Conservation (phyloP, 1,140 invertebrate genomes). For the Limonius californicus region DNA sequence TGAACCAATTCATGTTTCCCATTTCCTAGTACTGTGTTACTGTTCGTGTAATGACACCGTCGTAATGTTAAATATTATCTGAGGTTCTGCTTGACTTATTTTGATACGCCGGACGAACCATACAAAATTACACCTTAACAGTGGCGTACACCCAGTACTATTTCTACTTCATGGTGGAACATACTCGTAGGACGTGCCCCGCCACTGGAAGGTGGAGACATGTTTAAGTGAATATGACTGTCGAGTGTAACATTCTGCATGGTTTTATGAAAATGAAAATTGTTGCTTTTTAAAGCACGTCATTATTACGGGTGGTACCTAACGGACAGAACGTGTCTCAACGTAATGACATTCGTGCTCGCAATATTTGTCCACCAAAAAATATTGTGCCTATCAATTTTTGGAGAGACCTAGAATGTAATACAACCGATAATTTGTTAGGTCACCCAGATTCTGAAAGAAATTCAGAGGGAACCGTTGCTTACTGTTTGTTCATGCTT, state of each 20-base stretch:
- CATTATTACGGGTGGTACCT: slow-evolving; percentile 13
- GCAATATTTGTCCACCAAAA: no score
- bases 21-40: not conserved
- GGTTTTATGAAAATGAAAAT: slow-evolving; percentile 23
- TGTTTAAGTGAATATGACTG: not conserved
- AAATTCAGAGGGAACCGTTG: no score
- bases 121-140: not conserved
- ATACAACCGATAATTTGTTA: no score
- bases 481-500: no score
- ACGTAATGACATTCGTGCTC: not conserved
- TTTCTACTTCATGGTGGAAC: no score
- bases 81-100: not conserved
- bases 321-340: slow-evolving; percentile 12
- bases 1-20: not conserved
- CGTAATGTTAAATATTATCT: slow-evolving; percentile 3
- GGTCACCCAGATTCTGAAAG: no score
- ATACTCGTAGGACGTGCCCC: no score
- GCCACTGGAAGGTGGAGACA: no score
- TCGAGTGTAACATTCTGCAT: slow-evolving; percentile 18
- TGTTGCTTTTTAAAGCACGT: slow-evolving; percentile 16
- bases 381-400: no score
- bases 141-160: no score
- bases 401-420: no score
- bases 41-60: not conserved
- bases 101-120: not conserved